phyloP scores from a whole-genome alignment of 1,140 invertebrate genomes.

The Drosophila mauritiana region DNA sequence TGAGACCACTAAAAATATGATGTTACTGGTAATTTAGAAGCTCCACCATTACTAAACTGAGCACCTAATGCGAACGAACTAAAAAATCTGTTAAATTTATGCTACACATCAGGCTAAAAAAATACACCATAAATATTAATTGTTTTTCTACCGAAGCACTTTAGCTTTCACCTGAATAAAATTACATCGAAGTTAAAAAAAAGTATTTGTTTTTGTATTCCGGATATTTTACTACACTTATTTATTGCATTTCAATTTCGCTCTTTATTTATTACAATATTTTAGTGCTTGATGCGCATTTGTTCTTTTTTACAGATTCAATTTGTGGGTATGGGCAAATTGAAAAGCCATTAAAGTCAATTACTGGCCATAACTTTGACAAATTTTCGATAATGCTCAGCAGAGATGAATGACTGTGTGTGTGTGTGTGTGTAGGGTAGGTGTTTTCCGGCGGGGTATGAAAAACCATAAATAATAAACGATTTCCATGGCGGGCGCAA shows the following conservation, averaged over 20 bases:
- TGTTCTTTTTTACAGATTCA: slow-evolving; percentile 1
- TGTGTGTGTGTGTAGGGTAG: not conserved
- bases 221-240: slow-evolving; percentile 55
- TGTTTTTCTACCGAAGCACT: not conserved
- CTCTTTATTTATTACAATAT: slow-evolving; percentile 54
- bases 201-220: slow-evolving; percentile 2
- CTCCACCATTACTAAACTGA: not conserved
- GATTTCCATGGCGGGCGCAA: slow-evolving; percentile 51
- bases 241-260: slow-evolving; percentile 56
- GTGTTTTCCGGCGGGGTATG: slow-evolving; percentile 18
- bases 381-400: slow-evolving; percentile 57
- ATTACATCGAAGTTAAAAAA: slow-evolving; percentile 28
- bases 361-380: slow-evolving; percentile 61
- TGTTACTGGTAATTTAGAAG: slow-evolving; percentile 9
- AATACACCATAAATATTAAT: too few species aligned
- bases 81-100: not conserved
- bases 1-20: not conserved
- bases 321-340: slow-evolving; percentile 31
- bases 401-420: slow-evolving; percentile 18
- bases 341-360: slow-evolving; percentile 69
- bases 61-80: not conserved
- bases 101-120: too few species aligned
- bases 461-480: slow-evolving; percentile 72
- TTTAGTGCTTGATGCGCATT: slow-evolving; percentile 35
- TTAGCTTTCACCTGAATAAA: slow-evolving; percentile 17